phyloP scores from a whole-genome alignment of 1,140 invertebrate genomes.

The Oscheius sp. region DNA sequence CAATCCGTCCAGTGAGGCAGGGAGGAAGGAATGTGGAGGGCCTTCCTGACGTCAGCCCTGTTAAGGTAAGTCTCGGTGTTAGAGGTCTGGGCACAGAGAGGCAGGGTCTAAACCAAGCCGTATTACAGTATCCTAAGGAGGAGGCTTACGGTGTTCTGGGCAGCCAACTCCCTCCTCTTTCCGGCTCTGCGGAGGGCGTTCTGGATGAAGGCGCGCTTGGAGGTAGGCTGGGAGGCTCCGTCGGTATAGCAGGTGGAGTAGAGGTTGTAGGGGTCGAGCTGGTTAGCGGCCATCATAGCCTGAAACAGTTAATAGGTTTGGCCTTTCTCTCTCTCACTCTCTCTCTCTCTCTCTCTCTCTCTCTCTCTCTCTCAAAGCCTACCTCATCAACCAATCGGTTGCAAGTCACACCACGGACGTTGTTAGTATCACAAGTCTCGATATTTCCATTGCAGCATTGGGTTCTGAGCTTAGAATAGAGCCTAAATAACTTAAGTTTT shows the following conservation, averaged over 20 bases:
- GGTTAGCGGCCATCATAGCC: conserved; percentile 8
- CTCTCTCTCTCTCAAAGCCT: not conserved
- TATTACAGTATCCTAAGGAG: not conserved
- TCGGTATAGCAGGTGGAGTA: conserved; percentile 24
- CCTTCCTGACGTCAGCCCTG: conserved; percentile 32
- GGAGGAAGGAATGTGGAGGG: conserved; percentile 31
- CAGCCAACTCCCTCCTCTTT: not conserved
- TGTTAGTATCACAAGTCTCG: conserved; percentile 25
- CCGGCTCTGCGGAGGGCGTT: not conserved
- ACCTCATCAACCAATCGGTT: conserved; percentile 32
- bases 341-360: not conserved
- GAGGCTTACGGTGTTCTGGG: not conserved
- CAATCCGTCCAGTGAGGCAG: conserved; percentile 26
- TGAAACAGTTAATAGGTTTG: conserved; percentile 50
- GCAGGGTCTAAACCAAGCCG: not conserved
- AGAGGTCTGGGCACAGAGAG: conserved; percentile 27
- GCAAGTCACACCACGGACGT: conserved; percentile 32
- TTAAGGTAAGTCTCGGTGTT: conserved; percentile 31
- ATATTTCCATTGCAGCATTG: conserved; percentile 32
- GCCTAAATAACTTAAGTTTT: not conserved
- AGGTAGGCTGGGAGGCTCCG: not conserved
- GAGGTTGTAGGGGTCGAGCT: conserved; percentile 24
- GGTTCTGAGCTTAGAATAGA: conserved; percentile 6
- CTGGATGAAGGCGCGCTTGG: conserved; percentile 23
- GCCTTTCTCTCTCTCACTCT: conserved; percentile 50